Base-by-base conservation (phyloP, 2,113 vertebrate species). In the Nanorana parkeri region DNA sequence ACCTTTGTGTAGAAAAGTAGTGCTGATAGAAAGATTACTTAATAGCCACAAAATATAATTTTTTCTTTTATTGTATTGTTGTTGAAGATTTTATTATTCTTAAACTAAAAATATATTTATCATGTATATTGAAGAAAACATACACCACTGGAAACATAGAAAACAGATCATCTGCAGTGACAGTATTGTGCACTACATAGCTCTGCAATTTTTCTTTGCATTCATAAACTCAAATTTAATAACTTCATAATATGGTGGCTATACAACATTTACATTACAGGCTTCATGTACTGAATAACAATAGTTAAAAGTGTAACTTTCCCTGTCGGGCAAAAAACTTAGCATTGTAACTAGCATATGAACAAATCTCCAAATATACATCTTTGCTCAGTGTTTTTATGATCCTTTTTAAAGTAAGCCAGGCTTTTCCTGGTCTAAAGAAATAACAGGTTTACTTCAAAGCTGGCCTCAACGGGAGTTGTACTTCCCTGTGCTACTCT, bases 1-100 rank as follows among this genome's bases (percentile, higher is more conserved):
- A 71, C 55, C 29, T 69, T 79, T 60, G 41, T 60, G 65, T 17
- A 15, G 6, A 60, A 69, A 58, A 54, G 23, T 64, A 26, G 4
- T 4, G 41, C n/a, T 41, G 72, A 36, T 41, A 69, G 20, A 75
- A n/a, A 29, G 55, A 61, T 61, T 36, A 19, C n/a, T 23, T 56
- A 61, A 41, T 36, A 21, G n/a, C 36, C 56, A 8, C 28, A 41
- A 71, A 71, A 54, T 41, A 75, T 29, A 75, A 29, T 21, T 56
- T 17, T 58, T 56, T 56, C 5, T 16, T 16, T 26, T 21, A 21
- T 41, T 61, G 21, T 21, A n/a, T 11, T 75, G 15, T 36, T 21
- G 17, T 4, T 2, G n/a, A 20, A 61, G 23, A 20, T 15, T 28
- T n/a, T 55, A 55, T 72, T 55, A 28, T 11, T 20, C 10, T 21